A percentile compares a stretch with the other conserved stretches of the same genome.
phyloP scores from a whole-genome alignment of 2,888 invertebrate genomes.

The Daptonema setosum region DNA sequence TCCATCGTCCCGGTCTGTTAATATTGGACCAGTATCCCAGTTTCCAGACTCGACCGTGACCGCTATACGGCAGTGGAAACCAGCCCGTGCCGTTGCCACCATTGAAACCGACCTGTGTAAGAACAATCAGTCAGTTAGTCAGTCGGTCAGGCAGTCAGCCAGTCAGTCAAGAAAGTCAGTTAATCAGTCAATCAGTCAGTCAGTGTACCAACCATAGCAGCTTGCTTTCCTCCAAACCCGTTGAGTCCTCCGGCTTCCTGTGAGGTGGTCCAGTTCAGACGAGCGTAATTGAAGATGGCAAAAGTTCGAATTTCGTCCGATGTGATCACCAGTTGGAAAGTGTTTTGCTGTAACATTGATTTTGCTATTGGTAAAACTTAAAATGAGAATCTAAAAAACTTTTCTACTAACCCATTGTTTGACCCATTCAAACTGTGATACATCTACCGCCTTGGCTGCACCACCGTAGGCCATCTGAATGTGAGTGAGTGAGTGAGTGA shows the following conservation, averaged over 20 bases:
- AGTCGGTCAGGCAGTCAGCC: no score
- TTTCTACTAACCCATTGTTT: slow-evolving; percentile 14
- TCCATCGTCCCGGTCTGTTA: slow-evolving; percentile 47
- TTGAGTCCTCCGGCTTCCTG: slow-evolving; percentile 51
- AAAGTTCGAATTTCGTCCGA: slow-evolving; percentile 84
- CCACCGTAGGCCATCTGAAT: slow-evolving; percentile 20
- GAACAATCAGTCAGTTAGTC: no score
- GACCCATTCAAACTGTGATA: slow-evolving; percentile 19
- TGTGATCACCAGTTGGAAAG: slow-evolving; percentile 75
- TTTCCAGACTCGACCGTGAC: slow-evolving; percentile 40
- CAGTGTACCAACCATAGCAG: slow-evolving; percentile 14
- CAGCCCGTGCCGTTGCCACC: slow-evolving; percentile 65
- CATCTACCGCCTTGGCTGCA: slow-evolving; percentile 17
- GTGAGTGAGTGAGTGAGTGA: not conserved
- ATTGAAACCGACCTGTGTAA: slow-evolving; percentile 71
- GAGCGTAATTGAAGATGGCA: slow-evolving; percentile 74
- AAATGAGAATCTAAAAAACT: not conserved
- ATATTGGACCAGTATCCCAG: slow-evolving; percentile 25
- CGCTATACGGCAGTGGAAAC: slow-evolving; percentile 19
- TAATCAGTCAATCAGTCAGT: no score
- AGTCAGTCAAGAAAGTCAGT: no score
- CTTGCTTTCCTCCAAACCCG: slow-evolving; percentile 19
- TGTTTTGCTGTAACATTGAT: slow-evolving; percentile 49
- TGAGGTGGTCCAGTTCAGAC: slow-evolving; percentile 69
- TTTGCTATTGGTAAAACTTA: not conserved